phyloP scores from a whole-genome alignment of 2,113 vertebrate species.

The Psophia crepitans region DNA sequence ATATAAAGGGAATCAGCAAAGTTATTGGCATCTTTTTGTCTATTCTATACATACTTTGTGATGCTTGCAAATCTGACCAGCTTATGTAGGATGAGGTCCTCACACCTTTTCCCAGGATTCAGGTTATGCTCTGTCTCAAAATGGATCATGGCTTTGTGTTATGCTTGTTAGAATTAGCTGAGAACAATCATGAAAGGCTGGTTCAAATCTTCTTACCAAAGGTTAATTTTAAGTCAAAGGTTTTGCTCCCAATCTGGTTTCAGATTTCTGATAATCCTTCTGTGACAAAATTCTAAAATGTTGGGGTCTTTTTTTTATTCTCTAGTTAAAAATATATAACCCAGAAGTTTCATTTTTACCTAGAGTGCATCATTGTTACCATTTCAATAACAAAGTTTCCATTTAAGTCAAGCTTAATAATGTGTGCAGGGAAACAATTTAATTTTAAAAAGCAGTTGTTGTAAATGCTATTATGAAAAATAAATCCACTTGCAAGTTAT shows the following conservation, averaged over 20 bases:
- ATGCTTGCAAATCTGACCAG: neutral
- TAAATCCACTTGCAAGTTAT: neutral
- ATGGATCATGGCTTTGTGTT: neutral
- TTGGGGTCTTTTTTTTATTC: neutral
- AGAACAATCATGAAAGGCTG: neutral
- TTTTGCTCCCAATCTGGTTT: neutral
- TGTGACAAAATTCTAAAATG: neutral
- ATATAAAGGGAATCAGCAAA: neutral
- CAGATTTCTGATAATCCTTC: neutral
- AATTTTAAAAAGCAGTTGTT: neutral
- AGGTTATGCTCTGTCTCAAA: neutral
- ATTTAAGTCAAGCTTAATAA: neutral
- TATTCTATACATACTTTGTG: neutral
- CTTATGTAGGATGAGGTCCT: neutral
- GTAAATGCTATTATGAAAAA: neutral
- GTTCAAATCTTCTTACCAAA: neutral
- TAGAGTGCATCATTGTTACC: neutral
- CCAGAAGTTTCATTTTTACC: neutral
- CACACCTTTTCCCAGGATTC: neutral
- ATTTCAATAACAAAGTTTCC: neutral
- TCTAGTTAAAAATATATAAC: neutral
- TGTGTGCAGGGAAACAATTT: neutral
- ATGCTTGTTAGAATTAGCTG: neutral
- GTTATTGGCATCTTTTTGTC: neutral
- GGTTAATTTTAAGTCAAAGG: neutral